Base-by-base conservation (phyloP, 2,113 vertebrate species). In the Myanophis thanlyinensis region DNA sequence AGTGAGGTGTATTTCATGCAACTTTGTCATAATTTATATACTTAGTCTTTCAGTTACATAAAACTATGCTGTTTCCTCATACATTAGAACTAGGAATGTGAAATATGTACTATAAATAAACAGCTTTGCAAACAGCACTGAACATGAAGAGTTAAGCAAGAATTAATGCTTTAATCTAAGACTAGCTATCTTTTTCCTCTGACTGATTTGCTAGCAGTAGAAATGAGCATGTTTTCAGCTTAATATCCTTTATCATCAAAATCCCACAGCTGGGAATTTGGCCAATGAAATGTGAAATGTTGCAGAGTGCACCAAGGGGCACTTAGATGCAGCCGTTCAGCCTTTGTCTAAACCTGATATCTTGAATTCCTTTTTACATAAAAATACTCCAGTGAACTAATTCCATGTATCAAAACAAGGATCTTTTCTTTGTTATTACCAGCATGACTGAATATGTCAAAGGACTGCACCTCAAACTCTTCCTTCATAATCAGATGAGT, bases 401-500 rank as follows among this genome's bases (percentile, higher is more conserved):
- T 89, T 56, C 47, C 53, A 35, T 40, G 91, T 93, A 92, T 91
- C 62, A 49, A 54, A 85, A 52, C 4, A 48, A 8, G 86, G 35
- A 49, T 47, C 27, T 86, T 49, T 88, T 53, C 54, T 49, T 22
- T 46, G 10, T 51, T 0, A 0, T 35, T 35, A 25, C 1, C 56
- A 40, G 35, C 0, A 1, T 22, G 89, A 47, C 10, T 18, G 9
- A 1, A 87, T 94, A 7, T 25, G 47, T 73, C 85, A 54, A 89
- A 94, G 86, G 93, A 87, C 40, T 13, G 88, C 85, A 96, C 94
- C 86, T 93, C 94, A 91, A 91, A 93, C 93, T 49, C 90, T 91
- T 87, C 88, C 91, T 93, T 95, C 86, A 87, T 80, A 91, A 95
- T 54, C 85, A 95, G 94, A 97, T 30, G 94, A 97, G 85, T 94